phyloP scores from a whole-genome alignment of 1,140 invertebrate species.

The Drosophila aff. region DNA sequence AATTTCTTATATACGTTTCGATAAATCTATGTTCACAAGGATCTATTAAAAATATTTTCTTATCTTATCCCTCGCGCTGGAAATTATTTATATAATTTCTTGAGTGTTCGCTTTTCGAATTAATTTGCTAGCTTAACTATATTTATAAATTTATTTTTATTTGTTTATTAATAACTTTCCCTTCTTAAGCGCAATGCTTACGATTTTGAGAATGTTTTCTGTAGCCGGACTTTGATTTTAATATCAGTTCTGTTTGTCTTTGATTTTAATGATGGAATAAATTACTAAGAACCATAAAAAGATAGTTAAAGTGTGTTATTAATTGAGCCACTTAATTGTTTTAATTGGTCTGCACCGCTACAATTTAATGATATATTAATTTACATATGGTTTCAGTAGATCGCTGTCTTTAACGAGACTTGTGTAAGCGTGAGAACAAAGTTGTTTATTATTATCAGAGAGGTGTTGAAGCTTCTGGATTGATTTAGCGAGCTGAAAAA shows the following conservation, averaged over 20 bases:
- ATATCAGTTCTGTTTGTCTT: no score
- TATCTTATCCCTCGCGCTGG: no score
- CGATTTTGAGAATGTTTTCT: not conserved
- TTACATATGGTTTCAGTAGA: slow-evolving; percentile 11
- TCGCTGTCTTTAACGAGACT: not conserved
- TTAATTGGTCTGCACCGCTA: not conserved
- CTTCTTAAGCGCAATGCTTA: not conserved
- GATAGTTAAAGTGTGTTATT: slow-evolving; percentile 6
- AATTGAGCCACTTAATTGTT: slow-evolving; percentile 12
- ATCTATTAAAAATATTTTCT: not conserved
- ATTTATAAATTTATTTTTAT: not conserved
- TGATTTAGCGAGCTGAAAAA: not conserved
- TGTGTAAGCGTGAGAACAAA: slow-evolving; percentile 8
- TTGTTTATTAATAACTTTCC: not conserved
- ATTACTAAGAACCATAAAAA: slow-evolving; percentile 14
- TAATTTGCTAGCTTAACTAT: no score
- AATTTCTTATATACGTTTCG: not conserved
- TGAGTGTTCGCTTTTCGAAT: not conserved
- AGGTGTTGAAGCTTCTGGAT: not conserved
- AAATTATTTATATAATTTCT: no score
- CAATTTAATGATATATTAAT: slow-evolving; percentile 25
- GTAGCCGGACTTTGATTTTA: slow-evolving; percentile 1
- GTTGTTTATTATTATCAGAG: not conserved
- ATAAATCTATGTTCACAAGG: accelerated
- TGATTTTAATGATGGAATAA: not conserved